Percentiles rank a stretch among this genome's conserved stretches.
Evolutionary conservation across 2,888 invertebrate genomes (phyloP).

Genomic region (Hymenopus coronatus): DNA sequence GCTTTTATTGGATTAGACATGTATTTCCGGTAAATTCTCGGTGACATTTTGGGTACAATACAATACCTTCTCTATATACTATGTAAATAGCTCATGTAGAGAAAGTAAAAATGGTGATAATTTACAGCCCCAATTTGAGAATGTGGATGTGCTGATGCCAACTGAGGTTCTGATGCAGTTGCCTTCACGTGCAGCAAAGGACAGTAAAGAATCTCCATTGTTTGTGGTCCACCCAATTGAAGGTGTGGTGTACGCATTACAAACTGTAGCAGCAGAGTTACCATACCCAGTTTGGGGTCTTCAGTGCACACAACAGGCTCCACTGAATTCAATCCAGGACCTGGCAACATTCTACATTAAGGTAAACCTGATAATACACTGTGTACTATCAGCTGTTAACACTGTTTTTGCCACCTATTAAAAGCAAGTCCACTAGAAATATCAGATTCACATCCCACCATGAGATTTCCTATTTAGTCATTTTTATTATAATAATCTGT

Average conservation of each 20-base stretch:
- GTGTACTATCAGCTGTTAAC: too few species aligned
- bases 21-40: too few species aligned
- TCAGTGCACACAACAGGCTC: slow-evolving; percentile 78
- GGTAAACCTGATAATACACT: too few species aligned
- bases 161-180: slow-evolving; percentile 66
- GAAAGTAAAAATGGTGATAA: neutral
- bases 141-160: slow-evolving; percentile 70
- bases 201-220: slow-evolving; percentile 40
- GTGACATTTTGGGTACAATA: too few species aligned
- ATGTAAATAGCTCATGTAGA: neutral
- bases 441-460: too few species aligned
- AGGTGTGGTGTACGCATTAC: slow-evolving; percentile 73
- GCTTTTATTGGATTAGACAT: too few species aligned
- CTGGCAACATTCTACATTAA: slow-evolving; percentile 71
- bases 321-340: slow-evolving; percentile 66
- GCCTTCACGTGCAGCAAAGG: slow-evolving; percentile 52
- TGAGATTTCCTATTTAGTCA: too few species aligned
- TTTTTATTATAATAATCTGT: too few species aligned
- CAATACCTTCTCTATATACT: too few species aligned
- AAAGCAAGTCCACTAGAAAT: too few species aligned
- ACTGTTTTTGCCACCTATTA: too few species aligned
- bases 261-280: slow-evolving; percentile 68
- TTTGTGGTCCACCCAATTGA: slow-evolving; percentile 82
- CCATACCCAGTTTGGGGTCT: slow-evolving; percentile 81
- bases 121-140: slow-evolving; percentile 37